phyloP scores from a whole-genome alignment of 2,888 invertebrate genomes.

The Alentia gelatinosa region DNA sequence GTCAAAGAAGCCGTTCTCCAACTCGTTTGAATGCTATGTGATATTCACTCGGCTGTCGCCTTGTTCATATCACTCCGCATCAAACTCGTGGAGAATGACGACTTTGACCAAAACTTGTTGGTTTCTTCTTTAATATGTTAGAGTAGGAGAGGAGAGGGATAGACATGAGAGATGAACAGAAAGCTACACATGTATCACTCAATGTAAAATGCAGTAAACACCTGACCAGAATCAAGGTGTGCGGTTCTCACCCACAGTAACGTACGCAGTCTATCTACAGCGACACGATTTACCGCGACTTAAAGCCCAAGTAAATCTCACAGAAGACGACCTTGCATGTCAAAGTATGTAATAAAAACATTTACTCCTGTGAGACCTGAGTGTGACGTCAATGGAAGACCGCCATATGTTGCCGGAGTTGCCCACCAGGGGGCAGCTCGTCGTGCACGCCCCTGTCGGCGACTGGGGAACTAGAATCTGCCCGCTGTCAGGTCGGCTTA shows the following conservation, averaged over 20 bases:
- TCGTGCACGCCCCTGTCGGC: constrained; percentile 5
- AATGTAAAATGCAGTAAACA: not conserved
- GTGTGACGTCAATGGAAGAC: not conserved
- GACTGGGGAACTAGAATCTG: not conserved
- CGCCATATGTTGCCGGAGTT: constrained; percentile 37
- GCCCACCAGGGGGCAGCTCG: constrained; percentile 34
- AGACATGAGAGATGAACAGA: too few species aligned
- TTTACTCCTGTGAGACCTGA: not conserved
- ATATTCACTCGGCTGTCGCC: too few species aligned
- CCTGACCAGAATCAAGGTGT: not conserved
- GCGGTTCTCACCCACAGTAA: not conserved
- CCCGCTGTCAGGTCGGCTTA: constrained; percentile 5
- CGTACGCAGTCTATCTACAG: not conserved
- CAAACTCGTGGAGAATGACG: too few species aligned
- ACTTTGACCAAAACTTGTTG: too few species aligned
- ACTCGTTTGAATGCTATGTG: too few species aligned
- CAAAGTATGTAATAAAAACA: too few species aligned
- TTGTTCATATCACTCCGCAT: too few species aligned
- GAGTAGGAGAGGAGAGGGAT: too few species aligned
- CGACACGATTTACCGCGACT: not conserved
- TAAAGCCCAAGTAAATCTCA: not conserved
- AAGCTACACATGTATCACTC: too few species aligned
- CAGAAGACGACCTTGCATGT: too few species aligned
- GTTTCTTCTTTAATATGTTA: too few species aligned
- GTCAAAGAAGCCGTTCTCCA: too few species aligned